phyloP scores from a whole-genome alignment of 2,113 vertebrate genomes.

The Lepisosteus osseus region DNA sequence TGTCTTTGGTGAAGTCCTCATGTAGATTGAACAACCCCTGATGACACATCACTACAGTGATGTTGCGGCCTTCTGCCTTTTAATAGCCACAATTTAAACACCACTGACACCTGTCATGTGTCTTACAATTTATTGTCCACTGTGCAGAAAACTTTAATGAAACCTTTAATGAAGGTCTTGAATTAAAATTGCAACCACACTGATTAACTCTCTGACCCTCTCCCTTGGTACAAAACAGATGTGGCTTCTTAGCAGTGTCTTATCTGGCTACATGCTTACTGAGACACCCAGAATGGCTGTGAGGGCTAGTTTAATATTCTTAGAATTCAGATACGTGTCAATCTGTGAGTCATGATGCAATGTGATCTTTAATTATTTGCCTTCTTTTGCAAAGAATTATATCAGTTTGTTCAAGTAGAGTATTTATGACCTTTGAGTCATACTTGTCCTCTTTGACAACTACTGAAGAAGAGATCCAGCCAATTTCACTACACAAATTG shows the following conservation, averaged over 20 bases:
- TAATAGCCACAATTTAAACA: neutral
- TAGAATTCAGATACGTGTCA: too few species aligned
- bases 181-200: constrained; percentile 3
- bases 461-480: too few species aligned
- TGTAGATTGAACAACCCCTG: too few species aligned
- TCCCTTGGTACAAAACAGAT: neutral
- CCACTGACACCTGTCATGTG: constrained; percentile 2
- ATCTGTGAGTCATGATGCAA: too few species aligned
- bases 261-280: neutral
- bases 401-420: too few species aligned
- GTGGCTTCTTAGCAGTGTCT: neutral
- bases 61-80: neutral
- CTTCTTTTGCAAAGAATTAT: too few species aligned
- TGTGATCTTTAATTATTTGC: too few species aligned
- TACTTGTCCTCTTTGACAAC: too few species aligned
- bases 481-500: too few species aligned
- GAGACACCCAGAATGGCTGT: neutral
- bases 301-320: neutral
- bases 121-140: constrained; percentile 6
- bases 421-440: too few species aligned
- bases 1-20: too few species aligned
- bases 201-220: neutral
- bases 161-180: neutral
- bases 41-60: neutral
- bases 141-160: constrained; percentile 2